phyloP scores from a whole-genome alignment of 2,113 vertebrate genomes.

The Petroica traversi region DNA sequence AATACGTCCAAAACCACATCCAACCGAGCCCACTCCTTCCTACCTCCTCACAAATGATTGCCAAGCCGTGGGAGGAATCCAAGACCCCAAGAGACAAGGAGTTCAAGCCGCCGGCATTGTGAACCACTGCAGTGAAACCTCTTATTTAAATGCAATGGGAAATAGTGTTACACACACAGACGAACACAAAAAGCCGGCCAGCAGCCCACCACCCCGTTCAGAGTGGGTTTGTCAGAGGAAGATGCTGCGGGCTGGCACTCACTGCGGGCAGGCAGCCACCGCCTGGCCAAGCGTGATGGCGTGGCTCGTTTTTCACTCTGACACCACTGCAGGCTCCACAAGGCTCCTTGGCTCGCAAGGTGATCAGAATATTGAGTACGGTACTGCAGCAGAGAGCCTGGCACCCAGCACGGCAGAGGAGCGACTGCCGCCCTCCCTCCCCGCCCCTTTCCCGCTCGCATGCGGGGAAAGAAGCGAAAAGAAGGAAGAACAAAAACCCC shows the following conservation, averaged over 20 bases:
- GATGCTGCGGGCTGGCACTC: slow-evolving; percentile 15
- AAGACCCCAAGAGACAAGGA: background rate
- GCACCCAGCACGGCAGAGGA: slow-evolving; percentile 34
- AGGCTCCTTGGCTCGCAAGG: slow-evolving; percentile 64
- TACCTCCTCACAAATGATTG: background rate
- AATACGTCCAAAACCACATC: background rate
- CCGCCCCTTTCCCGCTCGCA: background rate
- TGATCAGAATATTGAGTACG: slow-evolving; percentile 68
- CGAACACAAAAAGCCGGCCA: background rate
- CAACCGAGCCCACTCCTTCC: background rate
- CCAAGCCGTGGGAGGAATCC: background rate
- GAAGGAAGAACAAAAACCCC: background rate
- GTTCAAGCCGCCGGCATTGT: background rate
- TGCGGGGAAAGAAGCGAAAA: background rate
- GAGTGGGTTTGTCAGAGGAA: background rate
- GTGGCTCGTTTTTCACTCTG: slow-evolving; percentile 73
- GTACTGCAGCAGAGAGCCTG: slow-evolving; percentile 48
- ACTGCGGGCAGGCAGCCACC: slow-evolving; percentile 50
- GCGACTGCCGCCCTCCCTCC: background rate
- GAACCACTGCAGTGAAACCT: background rate
- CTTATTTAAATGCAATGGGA: background rate
- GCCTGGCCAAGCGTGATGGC: slow-evolving; percentile 30
- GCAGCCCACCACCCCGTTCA: background rate
- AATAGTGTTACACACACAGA: background rate
- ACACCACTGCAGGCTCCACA: slow-evolving; percentile 64